Percentiles rank a stretch among this genome's conserved stretches.
Evolutionary conservation across 2,888 invertebrate genomes (phyloP).

Genomic region (Alsophila aescularia): DNA sequence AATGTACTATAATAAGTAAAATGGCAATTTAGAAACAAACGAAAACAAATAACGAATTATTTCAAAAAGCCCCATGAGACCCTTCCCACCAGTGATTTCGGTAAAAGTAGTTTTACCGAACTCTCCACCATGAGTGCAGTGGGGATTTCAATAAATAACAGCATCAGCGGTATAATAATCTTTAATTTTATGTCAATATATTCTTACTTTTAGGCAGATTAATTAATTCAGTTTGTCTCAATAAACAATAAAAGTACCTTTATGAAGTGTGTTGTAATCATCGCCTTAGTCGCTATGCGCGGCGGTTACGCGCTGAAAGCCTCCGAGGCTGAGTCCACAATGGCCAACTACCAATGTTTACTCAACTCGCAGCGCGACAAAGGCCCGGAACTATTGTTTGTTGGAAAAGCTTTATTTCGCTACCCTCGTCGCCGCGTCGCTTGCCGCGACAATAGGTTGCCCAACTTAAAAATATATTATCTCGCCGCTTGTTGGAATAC

Average conservation of each 20-base stretch:
- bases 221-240: too few relatives aligned
- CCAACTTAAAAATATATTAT: conserved; percentile 83
- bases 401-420: conserved; percentile 83
- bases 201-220: too few relatives aligned
- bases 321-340: conserved; percentile 59
- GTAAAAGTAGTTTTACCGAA: too few relatives aligned
- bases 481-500: conserved; percentile 59
- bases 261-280: conserved; percentile 14
- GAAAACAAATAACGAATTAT: too few relatives aligned
- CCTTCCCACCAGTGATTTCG: too few relatives aligned
- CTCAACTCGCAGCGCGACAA: conserved; percentile 79
- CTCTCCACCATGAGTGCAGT: too few relatives aligned
- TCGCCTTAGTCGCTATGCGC: conserved; percentile 34
- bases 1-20: too few relatives aligned
- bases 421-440: conserved; percentile 76
- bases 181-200: too few relatives aligned
- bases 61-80: too few relatives aligned
- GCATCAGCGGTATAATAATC: too few relatives aligned
- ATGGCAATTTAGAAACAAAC: too few relatives aligned
- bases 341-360: conserved; percentile 82
- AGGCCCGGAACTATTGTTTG: conserved; percentile 85
- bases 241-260: neutral
- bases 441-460: conserved; percentile 81
- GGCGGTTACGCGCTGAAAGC: conserved; percentile 40
- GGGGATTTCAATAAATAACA: too few relatives aligned